These are phyloP conservation scores for Digitonthophagus gazella DNA, from an alignment of 2,888 invertebrate genomes.

Conservation along the genomic window DNA sequence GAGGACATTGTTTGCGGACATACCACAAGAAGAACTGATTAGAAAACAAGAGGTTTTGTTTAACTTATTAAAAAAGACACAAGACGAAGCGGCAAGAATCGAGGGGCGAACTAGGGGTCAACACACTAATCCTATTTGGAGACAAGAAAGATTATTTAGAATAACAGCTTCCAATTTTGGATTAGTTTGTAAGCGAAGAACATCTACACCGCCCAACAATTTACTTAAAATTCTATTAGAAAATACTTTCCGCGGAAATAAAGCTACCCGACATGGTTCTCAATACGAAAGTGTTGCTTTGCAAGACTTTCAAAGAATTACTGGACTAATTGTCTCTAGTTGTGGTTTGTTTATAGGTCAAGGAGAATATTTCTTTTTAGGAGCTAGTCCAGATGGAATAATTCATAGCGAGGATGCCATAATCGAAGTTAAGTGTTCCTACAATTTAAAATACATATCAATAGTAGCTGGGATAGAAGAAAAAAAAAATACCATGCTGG, in stretches of 20 bases:
- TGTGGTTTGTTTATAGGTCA: too few species aligned
- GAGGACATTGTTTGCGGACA: too few species aligned
- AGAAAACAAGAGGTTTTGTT: background rate
- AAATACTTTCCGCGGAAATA: background rate
- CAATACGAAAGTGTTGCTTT: background rate
- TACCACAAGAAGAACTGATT: background rate
- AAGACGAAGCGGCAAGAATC: background rate
- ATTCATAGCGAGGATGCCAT: background rate
- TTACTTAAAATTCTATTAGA: background rate
- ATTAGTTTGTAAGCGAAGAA: background rate
- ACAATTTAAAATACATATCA: background rate
- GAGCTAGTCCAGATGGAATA: constrained; percentile 3
- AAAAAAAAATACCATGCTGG: background rate
- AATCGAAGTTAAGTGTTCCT: background rate
- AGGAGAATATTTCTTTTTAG: background rate
- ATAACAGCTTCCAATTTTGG: constrained; percentile 7
- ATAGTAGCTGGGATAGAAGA: background rate
- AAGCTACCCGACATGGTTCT: background rate
- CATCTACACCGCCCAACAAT: background rate
- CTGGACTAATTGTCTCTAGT: background rate
- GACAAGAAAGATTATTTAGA: background rate
- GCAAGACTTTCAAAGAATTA: background rate
- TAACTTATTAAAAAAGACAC: too few species aligned
- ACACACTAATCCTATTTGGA: background rate
- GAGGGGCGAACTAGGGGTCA: background rate